These are phyloP conservation scores for Corvus moneduloides DNA, from an alignment of 2,113 vertebrate genomes.

Conservation along the genomic window DNA sequence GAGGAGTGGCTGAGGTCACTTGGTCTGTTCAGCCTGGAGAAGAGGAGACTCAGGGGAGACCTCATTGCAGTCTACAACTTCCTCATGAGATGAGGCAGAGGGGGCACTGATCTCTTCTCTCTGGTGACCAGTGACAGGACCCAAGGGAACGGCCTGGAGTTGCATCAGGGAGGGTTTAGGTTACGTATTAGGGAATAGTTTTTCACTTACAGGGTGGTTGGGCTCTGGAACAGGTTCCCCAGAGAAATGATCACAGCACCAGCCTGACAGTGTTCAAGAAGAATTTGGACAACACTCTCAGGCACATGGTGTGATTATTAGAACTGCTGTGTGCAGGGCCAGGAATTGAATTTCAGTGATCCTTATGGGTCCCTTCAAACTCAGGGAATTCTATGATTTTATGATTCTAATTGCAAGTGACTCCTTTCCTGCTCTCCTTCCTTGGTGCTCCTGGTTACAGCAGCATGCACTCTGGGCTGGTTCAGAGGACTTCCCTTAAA, in stretches of 20 bases:
- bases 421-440: background rate
- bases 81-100: too few species aligned
- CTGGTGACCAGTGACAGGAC: background rate
- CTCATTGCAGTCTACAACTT: background rate
- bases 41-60: background rate
- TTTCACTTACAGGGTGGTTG: background rate
- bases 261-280: background rate
- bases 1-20: background rate
- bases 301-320: background rate
- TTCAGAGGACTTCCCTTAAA: background rate
- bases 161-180: background rate
- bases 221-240: background rate
- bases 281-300: background rate
- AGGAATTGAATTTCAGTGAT: background rate
- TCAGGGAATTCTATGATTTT: background rate
- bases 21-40: background rate
- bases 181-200: background rate
- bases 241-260: background rate
- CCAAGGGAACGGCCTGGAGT: background rate
- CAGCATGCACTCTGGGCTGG: background rate
- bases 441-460: background rate
- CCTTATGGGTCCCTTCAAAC: background rate
- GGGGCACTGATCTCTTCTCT: background rate
- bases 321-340: background rate
- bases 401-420: background rate